phyloP scores from a whole-genome alignment of 1,140 invertebrate genomes.

The Papilio xuthus region DNA sequence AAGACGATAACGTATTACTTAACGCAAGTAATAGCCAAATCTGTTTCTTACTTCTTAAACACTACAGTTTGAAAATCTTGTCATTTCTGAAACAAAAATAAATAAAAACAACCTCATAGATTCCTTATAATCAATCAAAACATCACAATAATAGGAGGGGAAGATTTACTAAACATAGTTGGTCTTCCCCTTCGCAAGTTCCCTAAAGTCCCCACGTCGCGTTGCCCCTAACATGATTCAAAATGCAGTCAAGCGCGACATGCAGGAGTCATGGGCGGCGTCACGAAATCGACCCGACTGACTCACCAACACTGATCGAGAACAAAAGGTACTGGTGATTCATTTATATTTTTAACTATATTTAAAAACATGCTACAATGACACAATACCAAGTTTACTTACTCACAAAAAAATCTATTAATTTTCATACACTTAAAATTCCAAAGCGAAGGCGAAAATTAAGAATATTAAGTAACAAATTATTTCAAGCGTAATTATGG shows the following conservation, averaged over 20 bases:
- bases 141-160: neutral
- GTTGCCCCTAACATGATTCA: conserved; percentile 10
- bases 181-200: neutral
- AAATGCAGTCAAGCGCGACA: conserved; percentile 7
- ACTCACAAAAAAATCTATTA: neutral
- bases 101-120: neutral
- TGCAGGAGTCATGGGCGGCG: conserved; percentile 4
- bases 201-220: neutral
- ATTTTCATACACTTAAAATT: too few relatives aligned
- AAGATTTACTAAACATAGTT: neutral
- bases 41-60: too few relatives aligned
- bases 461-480: too few relatives aligned
- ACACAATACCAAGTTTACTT: neutral
- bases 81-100: neutral
- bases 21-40: neutral
- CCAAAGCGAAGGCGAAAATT: neutral
- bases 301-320: conserved; percentile 4
- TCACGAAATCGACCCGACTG: conserved; percentile 6
- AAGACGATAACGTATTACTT: neutral
- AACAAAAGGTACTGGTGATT: conserved; percentile 22
- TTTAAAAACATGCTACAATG: neutral
- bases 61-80: neutral
- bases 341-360: conserved; percentile 16
- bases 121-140: neutral
- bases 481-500: neutral